A percentile compares a stretch with the other conserved stretches of the same genome.
Conservation (phyloP, 2,888 invertebrate species). For the Myopa testacea region DNA sequence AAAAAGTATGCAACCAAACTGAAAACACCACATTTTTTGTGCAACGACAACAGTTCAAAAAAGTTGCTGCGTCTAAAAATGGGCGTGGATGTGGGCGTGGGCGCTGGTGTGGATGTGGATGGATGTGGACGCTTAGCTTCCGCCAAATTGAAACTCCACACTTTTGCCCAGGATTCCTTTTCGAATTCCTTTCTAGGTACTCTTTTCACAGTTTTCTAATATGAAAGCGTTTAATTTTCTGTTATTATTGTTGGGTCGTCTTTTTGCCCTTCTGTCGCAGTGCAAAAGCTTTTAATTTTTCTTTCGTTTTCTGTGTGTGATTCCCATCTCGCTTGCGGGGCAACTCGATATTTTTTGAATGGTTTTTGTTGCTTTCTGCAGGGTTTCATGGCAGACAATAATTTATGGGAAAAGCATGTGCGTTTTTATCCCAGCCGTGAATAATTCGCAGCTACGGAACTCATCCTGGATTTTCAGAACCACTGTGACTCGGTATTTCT, state of each 20-base stretch:
- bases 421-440: conserved; percentile 44
- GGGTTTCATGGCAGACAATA: conserved; percentile 27
- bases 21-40: neutral
- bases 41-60: neutral
- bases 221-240: conserved; percentile 16
- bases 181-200: too few relatives aligned
- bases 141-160: conserved; percentile 23
- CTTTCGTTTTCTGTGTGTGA: neutral
- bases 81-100: too few relatives aligned
- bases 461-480: neutral
- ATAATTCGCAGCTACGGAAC: conserved; percentile 14
- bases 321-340: neutral
- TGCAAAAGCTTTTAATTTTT: too few relatives aligned
- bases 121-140: conserved; percentile 8
- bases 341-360: neutral
- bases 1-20: conserved; percentile 26
- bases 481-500: too few relatives aligned
- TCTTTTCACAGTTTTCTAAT: conserved; percentile 6
- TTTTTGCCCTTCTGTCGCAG: neutral
- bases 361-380: neutral
- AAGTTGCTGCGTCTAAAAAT: neutral
- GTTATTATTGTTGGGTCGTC: neutral
- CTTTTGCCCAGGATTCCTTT: conserved; percentile 6
- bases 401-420: conserved; percentile 48
- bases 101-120: neutral